Percentiles rank a stretch among this genome's conserved stretches.
Conservation (phyloP, 2,797 vertebrate genomes). For the Lepilemur ruficaudatus region DNA sequence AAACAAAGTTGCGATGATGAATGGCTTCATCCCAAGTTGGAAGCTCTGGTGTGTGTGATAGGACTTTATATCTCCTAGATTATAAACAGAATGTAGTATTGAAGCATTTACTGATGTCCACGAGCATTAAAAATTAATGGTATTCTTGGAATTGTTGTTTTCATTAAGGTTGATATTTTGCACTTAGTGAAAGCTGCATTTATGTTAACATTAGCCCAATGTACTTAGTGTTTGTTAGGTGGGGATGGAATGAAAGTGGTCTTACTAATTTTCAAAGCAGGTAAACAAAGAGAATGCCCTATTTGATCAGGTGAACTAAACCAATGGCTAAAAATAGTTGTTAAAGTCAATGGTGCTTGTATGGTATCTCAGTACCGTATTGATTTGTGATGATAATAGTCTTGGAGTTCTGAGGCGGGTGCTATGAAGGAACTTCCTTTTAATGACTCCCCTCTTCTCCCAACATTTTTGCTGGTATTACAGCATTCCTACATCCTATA, state of each 20-base stretch:
- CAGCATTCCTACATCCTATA: background rate
- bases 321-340: background rate
- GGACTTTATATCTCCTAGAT: background rate
- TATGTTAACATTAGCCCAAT: background rate
- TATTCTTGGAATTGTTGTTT: background rate
- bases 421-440: background rate
- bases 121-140: background rate
- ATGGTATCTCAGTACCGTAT: rapidly evolving
- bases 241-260: background rate
- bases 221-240: background rate
- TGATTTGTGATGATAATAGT: background rate
- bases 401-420: background rate
- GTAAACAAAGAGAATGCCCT: background rate
- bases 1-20: conserved; percentile 40
- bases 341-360: background rate
- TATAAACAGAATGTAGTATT: background rate
- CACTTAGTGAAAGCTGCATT: background rate
- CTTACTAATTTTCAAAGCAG: background rate
- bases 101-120: background rate
- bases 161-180: background rate
- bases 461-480: background rate
- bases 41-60: background rate
- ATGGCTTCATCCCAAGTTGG: background rate
- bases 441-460: background rate
- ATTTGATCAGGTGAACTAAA: background rate